Base-by-base conservation (phyloP, 2,113 vertebrate genomes). In the Otolemur garnettii region DNA sequence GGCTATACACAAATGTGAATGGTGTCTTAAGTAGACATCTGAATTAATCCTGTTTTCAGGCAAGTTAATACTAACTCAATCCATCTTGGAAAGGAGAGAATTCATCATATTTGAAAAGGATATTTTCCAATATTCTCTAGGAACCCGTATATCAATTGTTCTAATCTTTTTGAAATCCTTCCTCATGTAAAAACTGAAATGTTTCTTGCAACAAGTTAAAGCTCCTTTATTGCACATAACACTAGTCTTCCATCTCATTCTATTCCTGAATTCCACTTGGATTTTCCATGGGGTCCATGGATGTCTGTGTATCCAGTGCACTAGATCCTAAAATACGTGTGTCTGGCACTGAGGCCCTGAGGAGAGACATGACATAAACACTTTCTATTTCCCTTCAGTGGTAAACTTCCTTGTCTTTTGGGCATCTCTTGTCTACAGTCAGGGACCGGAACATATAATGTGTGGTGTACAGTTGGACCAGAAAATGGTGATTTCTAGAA, bases 401-500 rank as follows among this genome's bases (percentile, higher is more conserved):
- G 62, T 42, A 24, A 87, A 96, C 50, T 62, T 72, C 72, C 80
- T 71, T 35, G 26, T 79, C 60, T 92, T 72, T 55, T 71, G 55
- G 75, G 26, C 26, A 0, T 57, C 59, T 91, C n/a, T 93, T 72
- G 66, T 82, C 68, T 91, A 81, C 69, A 88, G 14, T 11, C n/a
- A 1, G 28, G 71, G 69, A 60, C 66, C 4, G 19, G 35, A 84
- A 24, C 28, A 22, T 33, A 42, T 84, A 38, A 71, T 80, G 53
- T n/a, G 75, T 35, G 89, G 14, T 62, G 68, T 38, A 53, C 33
- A n/a, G 8, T 13, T n/a, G 79, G 84, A 87, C 81, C 92, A 93
- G 57, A 12, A 33, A 90, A 97, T 75, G 77, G 55, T 84, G 87
- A 74, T 93, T 87, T 90, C 82, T 72, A 95, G 77, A 95, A 94